A percentile compares a stretch with the other conserved stretches of the same genome.
Evolutionary conservation across 2,797 vertebrate species (phyloP).

Genomic region (Schizopygopsis malacanthus): DNA sequence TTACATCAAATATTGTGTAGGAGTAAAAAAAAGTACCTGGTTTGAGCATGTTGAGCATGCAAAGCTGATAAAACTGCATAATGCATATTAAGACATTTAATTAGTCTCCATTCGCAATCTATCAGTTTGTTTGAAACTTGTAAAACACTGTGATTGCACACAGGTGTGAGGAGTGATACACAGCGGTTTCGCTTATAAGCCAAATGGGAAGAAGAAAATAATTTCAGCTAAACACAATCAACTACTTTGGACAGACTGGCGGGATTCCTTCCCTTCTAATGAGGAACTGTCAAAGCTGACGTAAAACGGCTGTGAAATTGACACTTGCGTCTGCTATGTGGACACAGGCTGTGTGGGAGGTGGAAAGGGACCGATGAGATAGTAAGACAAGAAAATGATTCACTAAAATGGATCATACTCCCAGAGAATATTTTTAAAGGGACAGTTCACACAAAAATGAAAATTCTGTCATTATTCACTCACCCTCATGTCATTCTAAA

Average conservation of each 20-base stretch:
- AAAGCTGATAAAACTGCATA: conserved; percentile 17
- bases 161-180: conserved; percentile 36
- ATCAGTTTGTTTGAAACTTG: conserved; percentile 35
- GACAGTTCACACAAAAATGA: not conserved
- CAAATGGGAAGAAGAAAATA: conserved; percentile 39
- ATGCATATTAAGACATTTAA: conserved; percentile 26
- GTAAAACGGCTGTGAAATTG: conserved; percentile 47
- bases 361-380: conserved; percentile 9
- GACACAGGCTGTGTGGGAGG: conserved; percentile 8
- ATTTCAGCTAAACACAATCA: conserved; percentile 51
- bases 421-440: not conserved
- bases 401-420: not conserved
- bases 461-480: not conserved
- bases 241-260: conserved; percentile 35
- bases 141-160: conserved; percentile 27
- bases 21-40: not conserved
- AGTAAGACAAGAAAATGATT: not conserved
- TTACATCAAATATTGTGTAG: not conserved
- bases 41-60: not conserved
- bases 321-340: conserved; percentile 23
- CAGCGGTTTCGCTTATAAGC: conserved; percentile 3
- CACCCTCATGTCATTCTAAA: not conserved
- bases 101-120: conserved; percentile 41
- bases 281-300: conserved; percentile 38
- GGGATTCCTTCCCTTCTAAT: conserved; percentile 40